Conservation (phyloP, 1,140 invertebrate species). For the Drosophila subpulchrella region DNA sequence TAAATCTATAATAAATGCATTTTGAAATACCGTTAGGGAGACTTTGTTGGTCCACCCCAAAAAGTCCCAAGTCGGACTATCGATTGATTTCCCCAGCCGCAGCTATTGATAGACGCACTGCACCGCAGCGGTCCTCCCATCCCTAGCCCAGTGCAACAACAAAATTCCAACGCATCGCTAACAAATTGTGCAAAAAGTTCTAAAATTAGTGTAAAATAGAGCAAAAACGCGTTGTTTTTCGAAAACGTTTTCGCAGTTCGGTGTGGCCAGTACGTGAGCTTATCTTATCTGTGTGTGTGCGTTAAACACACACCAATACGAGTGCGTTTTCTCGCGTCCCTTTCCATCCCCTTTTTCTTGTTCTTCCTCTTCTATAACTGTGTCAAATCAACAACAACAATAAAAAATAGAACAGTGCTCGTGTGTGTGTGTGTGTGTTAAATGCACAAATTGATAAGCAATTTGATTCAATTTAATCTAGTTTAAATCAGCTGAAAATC, state of each 20-base stretch:
- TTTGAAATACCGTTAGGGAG: too few species aligned
- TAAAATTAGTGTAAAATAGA: slow-evolving; percentile 14
- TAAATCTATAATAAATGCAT: too few species aligned
- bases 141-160: slow-evolving; percentile 57
- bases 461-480: slow-evolving; percentile 35
- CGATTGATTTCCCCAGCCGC: not conserved
- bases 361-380: slow-evolving; percentile 52
- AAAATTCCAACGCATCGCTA: slow-evolving; percentile 70
- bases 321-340: slow-evolving; percentile 11
- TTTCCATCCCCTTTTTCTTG: slow-evolving; percentile 2
- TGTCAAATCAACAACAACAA: slow-evolving; percentile 61
- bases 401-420: slow-evolving; percentile 27
- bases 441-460: slow-evolving; percentile 49
- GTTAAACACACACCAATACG: not conserved
- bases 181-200: slow-evolving; percentile 32
- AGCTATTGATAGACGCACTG: slow-evolving; percentile 13
- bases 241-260: slow-evolving; percentile 5
- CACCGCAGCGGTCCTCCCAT: slow-evolving; percentile 14
- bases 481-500: slow-evolving; percentile 10
- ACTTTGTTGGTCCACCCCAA: too few species aligned
- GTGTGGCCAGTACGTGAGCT: not conserved
- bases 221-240: slow-evolving; percentile 21
- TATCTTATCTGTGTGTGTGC: slow-evolving; percentile 11
- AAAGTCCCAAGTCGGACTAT: not conserved
- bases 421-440: slow-evolving; percentile 7